Evolutionary conservation across 2,797 vertebrate genomes (phyloP), one percentile per base, ranked within the genome.

Genomic region (Morus bassanus): DNA sequence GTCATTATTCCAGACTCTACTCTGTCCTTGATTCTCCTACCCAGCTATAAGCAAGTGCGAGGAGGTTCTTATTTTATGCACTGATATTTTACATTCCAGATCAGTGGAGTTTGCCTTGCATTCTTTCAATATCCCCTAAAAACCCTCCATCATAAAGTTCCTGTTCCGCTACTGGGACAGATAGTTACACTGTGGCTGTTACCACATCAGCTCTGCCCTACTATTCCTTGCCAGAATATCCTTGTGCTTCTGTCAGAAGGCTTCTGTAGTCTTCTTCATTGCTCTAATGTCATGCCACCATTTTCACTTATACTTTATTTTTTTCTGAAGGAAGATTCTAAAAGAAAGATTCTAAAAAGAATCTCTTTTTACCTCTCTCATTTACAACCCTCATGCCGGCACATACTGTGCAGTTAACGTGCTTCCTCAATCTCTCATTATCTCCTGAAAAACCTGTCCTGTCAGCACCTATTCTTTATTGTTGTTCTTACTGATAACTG

Each of bases 401-500:
- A 72, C 61, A 74, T 8, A 23, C 17, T 4, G 8, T 30, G 61
- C 57, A 46, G 41, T 75, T 64, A 78, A 56, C 11, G 2, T 28
- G 18, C 63, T 59, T 85, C 63, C 43, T 72, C 46, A 37, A 1
- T 18, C 22, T 69, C 51, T 41, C 33, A 2, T 57, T 57, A 69
- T 83, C 51, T 77, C 56, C 65, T 43, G 45, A 72, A 50, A 11
- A 54, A 93, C 69, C 17, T 35, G 18, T 53, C 7, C 48, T 64
- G 57, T 90, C 95, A 95, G 94, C 85, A 81, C 35, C 37, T 93
- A 6, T 31, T 78, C 69, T 77, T 95, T 87, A 88, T 88, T 2
- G 0, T 45, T 90, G 18, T 57, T 73, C 48, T 37, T 60, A 41
- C 37, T 35, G 88, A 94, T 93, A 95, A 46, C 37, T 31, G 18